Percentiles rank a stretch among this genome's conserved stretches.
Conservation (phyloP, 2,797 vertebrate species). For the Moxostoma hubbsi region DNA sequence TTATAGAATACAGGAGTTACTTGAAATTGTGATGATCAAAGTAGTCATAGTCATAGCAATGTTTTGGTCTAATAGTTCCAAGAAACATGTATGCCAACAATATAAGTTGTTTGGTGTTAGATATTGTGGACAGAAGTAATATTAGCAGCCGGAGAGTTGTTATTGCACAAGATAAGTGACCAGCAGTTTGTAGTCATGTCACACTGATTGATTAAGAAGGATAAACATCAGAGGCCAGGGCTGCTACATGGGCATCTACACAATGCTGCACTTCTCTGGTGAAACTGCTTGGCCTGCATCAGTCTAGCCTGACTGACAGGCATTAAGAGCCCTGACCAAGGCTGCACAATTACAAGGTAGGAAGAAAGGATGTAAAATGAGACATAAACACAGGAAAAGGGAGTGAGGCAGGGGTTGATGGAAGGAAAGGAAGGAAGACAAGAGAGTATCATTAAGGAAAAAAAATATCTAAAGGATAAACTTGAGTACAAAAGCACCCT, state of each 20-base stretch:
- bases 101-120: too few relatives aligned
- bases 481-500: too few relatives aligned
- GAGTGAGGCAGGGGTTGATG: neutral
- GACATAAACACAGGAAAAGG: slow-evolving; percentile 3
- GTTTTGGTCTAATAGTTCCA: too few relatives aligned
- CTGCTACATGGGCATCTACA: neutral
- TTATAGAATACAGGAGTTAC: too few relatives aligned
- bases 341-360: neutral
- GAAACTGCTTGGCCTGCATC: neutral
- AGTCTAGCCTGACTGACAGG: slow-evolving; percentile 29
- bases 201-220: slow-evolving; percentile 32
- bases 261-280: neutral
- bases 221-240: neutral
- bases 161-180: too few relatives aligned
- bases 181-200: too few relatives aligned
- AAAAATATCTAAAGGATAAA: neutral
- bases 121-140: too few relatives aligned
- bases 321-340: neutral
- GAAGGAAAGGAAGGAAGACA: slow-evolving; percentile 3
- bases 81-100: too few relatives aligned
- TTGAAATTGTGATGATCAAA: too few relatives aligned
- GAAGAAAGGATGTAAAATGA: neutral
- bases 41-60: too few relatives aligned
- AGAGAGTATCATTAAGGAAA: neutral
- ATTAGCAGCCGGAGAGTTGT: too few relatives aligned